These are phyloP conservation scores for Apeltes quadracus DNA, from an alignment of 2,113 vertebrate species.

Conservation along the genomic window DNA sequence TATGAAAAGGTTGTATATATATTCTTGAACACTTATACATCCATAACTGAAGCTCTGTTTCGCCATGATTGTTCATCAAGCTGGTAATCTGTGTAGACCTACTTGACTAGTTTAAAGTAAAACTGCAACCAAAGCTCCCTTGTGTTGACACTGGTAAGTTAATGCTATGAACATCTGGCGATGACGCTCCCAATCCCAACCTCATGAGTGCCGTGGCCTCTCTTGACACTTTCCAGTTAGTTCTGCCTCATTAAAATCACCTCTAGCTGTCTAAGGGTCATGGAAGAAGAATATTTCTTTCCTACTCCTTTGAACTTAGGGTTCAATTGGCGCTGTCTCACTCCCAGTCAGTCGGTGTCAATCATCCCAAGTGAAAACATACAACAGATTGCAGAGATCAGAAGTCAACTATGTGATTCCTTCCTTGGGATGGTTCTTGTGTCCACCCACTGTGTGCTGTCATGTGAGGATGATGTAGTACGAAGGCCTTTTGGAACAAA, in stretches of 20 bases:
- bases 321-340: constrained; percentile 22
- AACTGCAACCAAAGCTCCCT: constrained; percentile 16
- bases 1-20: too few relatives aligned
- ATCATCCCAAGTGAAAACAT: constrained; percentile 6
- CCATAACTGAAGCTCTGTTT: too few relatives aligned
- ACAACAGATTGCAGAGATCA: not conserved
- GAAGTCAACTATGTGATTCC: constrained; percentile 1
- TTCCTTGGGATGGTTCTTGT: constrained; percentile 27
- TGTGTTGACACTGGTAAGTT: constrained; percentile 36
- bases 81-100: not conserved
- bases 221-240: constrained; percentile 48
- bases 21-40: too few relatives aligned
- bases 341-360: constrained; percentile 13
- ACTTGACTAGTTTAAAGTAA: constrained; percentile 12
- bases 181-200: constrained; percentile 61
- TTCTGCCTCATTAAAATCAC: constrained; percentile 68
- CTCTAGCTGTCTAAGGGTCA: constrained; percentile 33
- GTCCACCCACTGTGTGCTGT: constrained; percentile 13
- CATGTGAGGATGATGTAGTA: constrained; percentile 42
- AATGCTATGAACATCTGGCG: constrained; percentile 44
- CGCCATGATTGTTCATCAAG: not conserved
- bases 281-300: constrained; percentile 19
- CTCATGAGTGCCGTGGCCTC: constrained; percentile 49
- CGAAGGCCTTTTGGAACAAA: constrained; percentile 20
- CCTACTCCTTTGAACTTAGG: constrained; percentile 28